phyloP scores from a whole-genome alignment of 2,113 vertebrate genomes.

The Ammospiza caudacuta region DNA sequence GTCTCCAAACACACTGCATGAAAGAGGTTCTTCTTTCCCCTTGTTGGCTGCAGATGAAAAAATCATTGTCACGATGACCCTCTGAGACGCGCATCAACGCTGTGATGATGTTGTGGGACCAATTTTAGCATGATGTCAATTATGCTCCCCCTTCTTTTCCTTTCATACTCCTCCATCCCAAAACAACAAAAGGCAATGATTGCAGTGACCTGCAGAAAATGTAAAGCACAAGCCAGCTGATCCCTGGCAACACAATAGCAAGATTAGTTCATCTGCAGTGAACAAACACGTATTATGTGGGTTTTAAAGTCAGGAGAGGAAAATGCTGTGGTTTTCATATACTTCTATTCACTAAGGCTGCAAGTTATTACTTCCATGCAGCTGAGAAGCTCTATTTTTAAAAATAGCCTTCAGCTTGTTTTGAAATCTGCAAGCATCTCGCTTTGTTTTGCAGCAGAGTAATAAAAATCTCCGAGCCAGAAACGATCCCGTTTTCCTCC shows the following conservation, averaged over 20 bases:
- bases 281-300: constrained; percentile 52
- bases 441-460: constrained; percentile 31
- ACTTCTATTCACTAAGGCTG: constrained; percentile 25
- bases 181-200: constrained; percentile 33
- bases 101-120: not conserved
- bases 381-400: constrained; percentile 17
- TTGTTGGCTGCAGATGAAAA: not conserved
- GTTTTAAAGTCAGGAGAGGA: constrained; percentile 50
- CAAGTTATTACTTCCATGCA: constrained; percentile 50
- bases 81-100: rapidly evolving
- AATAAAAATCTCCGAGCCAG: not conserved
- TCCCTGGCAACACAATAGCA: constrained; percentile 35
- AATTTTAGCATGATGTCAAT: not conserved
- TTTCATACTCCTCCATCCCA: not conserved
- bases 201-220: constrained; percentile 64
- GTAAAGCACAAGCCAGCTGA: constrained; percentile 56
- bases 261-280: constrained; percentile 45
- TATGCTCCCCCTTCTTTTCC: not conserved
- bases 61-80: not conserved
- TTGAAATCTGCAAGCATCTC: constrained; percentile 30
- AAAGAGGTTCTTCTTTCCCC: not conserved
- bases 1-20: rapidly evolving
- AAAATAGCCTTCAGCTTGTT: constrained; percentile 46
- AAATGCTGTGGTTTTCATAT: constrained; percentile 48
- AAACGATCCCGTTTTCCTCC: not conserved